Conservation (phyloP, 2,888 invertebrate species). For the Lottia gigantea region DNA sequence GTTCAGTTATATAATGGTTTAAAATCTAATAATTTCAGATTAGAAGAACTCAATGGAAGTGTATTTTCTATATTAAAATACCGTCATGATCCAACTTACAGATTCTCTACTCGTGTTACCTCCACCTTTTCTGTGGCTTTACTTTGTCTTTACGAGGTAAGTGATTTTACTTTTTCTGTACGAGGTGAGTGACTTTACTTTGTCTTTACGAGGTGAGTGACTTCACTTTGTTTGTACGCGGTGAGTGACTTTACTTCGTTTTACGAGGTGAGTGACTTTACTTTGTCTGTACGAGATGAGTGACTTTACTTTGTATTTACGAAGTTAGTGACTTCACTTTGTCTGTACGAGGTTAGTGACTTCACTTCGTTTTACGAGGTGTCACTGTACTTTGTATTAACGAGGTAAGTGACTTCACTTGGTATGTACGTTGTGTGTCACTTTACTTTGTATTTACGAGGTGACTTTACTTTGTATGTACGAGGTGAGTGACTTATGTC, state of each 20-base stretch:
- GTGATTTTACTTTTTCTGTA: slow-evolving; percentile 27
- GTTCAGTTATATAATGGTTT: too few species aligned
- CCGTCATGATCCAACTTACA: slow-evolving; percentile 30
- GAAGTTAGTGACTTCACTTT: slow-evolving; percentile 30
- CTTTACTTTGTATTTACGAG: slow-evolving; percentile 27
- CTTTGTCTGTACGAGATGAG: slow-evolving; percentile 36
- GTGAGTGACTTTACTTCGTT: slow-evolving; percentile 32
- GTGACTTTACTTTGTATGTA: slow-evolving; percentile 19
- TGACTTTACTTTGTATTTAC: slow-evolving; percentile 28
- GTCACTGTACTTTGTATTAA: slow-evolving; percentile 29
- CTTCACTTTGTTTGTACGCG: slow-evolving; percentile 31
- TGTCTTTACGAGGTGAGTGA: slow-evolving; percentile 34
- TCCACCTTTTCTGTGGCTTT: slow-evolving; percentile 33
- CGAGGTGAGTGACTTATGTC: slow-evolving; percentile 26
- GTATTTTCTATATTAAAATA: slow-evolving; percentile 1
- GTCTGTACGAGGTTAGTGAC: slow-evolving; percentile 33
- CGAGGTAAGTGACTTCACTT: slow-evolving; percentile 30
- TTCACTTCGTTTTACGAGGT: too few species aligned
- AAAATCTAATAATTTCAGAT: not conserved
- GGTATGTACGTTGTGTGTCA: slow-evolving; percentile 24
- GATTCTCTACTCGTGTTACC: slow-evolving; percentile 32
- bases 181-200: slow-evolving; percentile 30
- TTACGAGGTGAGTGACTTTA: slow-evolving; percentile 23
- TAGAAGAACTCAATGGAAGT: not conserved
- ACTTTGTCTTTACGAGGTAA: slow-evolving; percentile 37